A percentile compares a stretch with the other conserved stretches of the same genome.
phyloP scores from a whole-genome alignment of 1,140 invertebrate species.

The Listronotus oregonensis region DNA sequence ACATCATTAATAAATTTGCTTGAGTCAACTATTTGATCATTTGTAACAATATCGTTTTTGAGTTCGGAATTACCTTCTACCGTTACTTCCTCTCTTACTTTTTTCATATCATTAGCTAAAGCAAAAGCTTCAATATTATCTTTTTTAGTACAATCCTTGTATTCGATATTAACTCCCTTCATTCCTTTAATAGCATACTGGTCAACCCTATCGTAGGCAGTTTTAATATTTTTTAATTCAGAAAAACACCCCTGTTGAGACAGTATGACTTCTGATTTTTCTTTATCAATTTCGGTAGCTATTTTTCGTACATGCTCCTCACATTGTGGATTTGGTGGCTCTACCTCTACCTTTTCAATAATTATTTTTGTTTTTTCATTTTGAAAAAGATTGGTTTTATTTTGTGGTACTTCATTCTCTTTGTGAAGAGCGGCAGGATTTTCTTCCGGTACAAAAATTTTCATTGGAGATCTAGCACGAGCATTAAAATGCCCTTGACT shows the following conservation, averaged over 20 bases:
- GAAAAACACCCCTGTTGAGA: constrained; percentile 48
- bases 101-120: constrained; percentile 1
- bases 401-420: constrained; percentile 13
- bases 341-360: constrained; percentile 33
- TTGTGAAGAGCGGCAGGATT: constrained; percentile 10
- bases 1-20: too few relatives aligned
- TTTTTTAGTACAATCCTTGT: constrained; percentile 24
- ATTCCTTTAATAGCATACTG: constrained; percentile 30
- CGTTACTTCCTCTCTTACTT: constrained; percentile 4
- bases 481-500: constrained; percentile 53
- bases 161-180: constrained; percentile 15
- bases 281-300: constrained; percentile 31
- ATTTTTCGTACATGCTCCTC: constrained; percentile 46
- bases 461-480: constrained; percentile 44
- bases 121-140: constrained; percentile 3
- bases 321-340: constrained; percentile 39
- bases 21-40: too few relatives aligned
- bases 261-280: constrained; percentile 41
- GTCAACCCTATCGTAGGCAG: constrained; percentile 41
- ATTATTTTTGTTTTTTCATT: constrained; percentile 34
- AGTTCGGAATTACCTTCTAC: background rate
- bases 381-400: constrained; percentile 4
- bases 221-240: constrained; percentile 48
- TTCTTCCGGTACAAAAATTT: constrained; percentile 48
- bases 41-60: too few relatives aligned